Evolutionary conservation across 2,797 vertebrate genomes (phyloP).

Genomic region (Acanthornis magna): DNA sequence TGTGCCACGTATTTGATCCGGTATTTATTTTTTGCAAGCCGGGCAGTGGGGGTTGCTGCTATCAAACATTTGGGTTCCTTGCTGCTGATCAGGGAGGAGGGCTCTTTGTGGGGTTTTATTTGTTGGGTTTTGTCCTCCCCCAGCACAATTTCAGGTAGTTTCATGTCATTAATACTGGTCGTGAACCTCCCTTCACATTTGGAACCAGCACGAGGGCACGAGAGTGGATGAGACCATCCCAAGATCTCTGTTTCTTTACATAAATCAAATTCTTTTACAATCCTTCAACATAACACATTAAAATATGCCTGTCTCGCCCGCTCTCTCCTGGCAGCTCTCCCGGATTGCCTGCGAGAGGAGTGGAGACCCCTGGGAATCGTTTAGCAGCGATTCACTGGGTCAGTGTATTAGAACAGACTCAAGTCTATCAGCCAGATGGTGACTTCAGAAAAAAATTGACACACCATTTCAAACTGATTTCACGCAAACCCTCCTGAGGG

Average conservation of each 20-base stretch:
- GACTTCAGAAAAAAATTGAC: conserved; percentile 96
- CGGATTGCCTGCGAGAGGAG: conserved; percentile 60
- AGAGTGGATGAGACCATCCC: not conserved
- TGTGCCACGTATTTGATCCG: not conserved
- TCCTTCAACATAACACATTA: conserved; percentile 35
- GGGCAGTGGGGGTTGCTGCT: not conserved
- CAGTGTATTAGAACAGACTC: conserved; percentile 84
- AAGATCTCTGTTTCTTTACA: conserved; percentile 51
- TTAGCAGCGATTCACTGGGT: conserved; percentile 87
- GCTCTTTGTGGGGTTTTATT: not conserved
- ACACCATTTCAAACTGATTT: conserved; percentile 99
- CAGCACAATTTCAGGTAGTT: not conserved
- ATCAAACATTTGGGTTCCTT: not conserved
- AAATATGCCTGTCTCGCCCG: conserved; percentile 1
- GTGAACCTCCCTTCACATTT: not conserved
- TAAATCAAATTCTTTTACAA: conserved; percentile 69
- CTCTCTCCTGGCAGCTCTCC: conserved; percentile 38
- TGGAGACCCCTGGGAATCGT: conserved; percentile 81
- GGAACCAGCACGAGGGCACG: fast-evolving
- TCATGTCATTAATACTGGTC: not conserved
- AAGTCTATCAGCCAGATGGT: conserved; percentile 97
- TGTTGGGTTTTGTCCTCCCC: not conserved
- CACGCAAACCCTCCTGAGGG: conserved; percentile 93
- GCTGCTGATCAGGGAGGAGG: not conserved
- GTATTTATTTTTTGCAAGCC: conserved; percentile 11